phyloP scores from a whole-genome alignment of 2,113 vertebrate genomes.

The Cromileptes altivelis region DNA sequence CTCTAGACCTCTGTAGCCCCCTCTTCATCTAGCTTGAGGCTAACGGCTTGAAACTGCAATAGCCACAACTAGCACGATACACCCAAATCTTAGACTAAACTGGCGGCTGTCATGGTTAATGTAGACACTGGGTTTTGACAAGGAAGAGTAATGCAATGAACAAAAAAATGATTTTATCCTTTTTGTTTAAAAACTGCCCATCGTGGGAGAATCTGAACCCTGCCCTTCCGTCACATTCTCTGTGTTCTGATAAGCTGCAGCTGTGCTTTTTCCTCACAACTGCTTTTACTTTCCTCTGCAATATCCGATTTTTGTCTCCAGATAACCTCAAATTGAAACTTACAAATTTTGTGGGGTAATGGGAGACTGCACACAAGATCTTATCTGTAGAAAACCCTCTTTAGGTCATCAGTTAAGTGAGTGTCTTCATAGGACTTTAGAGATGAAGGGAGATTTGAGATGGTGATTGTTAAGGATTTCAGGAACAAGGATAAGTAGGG shows the following conservation, averaged over 20 bases:
- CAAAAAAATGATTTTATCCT: not conserved
- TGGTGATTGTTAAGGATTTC: conserved; percentile 24
- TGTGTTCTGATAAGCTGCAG: not conserved
- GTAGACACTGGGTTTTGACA: not conserved
- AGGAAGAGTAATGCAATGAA: not conserved
- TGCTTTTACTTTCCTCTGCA: not conserved
- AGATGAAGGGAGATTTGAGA: conserved; percentile 29
- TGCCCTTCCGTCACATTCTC: not conserved
- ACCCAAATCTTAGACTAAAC: not conserved
- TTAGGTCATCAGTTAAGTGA: conserved; percentile 8
- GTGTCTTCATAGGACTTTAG: not conserved
- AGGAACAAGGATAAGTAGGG: conserved; percentile 18
- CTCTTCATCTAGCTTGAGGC: no score
- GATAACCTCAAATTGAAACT: not conserved
- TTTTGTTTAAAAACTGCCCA: no score
- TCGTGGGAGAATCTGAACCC: no score
- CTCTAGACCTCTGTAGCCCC: no score
- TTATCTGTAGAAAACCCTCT: not conserved
- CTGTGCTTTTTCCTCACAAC: not conserved
- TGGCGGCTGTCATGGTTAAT: not conserved
- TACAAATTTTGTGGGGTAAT: not conserved
- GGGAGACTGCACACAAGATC: no score
- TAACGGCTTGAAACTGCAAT: no score
- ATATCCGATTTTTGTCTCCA: not conserved
- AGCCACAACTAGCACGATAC: not conserved